These are phyloP conservation scores for Drosophila pseudotakahashii DNA, from an alignment of 2,888 invertebrate genomes.

Conservation along the genomic window DNA sequence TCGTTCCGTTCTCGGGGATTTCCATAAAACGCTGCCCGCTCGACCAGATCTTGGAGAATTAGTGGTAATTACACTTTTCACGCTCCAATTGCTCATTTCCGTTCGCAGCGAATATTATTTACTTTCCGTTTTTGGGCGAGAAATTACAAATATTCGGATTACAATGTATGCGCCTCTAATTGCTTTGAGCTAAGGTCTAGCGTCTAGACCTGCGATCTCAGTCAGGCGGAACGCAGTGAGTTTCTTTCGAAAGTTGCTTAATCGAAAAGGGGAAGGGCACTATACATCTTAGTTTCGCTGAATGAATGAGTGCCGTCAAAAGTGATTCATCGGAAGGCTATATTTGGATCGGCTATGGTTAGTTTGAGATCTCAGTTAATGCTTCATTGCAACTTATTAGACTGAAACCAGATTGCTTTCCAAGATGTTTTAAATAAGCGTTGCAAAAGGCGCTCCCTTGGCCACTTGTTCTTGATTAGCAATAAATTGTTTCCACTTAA, in stretches of 20 bases:
- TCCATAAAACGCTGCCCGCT: conserved; percentile 54
- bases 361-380: neutral
- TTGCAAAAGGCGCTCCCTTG: neutral
- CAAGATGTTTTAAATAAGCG: neutral
- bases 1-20: conserved; percentile 16
- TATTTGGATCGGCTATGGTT: conserved; percentile 6
- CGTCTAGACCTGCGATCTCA: conserved; percentile 24
- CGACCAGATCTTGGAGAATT: conserved; percentile 51
- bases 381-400: conserved; percentile 10
- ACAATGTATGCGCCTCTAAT: conserved; percentile 12
- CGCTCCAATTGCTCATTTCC: conserved; percentile 79
- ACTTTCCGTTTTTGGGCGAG: conserved; percentile 37
- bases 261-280: neutral
- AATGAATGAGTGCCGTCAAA: conserved; percentile 7
- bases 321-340: conserved; percentile 15
- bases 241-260: conserved; percentile 13
- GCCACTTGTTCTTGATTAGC: neutral
- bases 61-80: conserved; percentile 66
- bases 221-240: conserved; percentile 38
- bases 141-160: conserved; percentile 33
- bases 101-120: conserved; percentile 37
- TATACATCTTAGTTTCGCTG: neutral
- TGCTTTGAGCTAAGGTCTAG: conserved; percentile 22
- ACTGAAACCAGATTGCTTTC: neutral
- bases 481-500: neutral